These are phyloP conservation scores for Polypedilum pembai DNA, from an alignment of 1,140 invertebrate species.

Conservation along the genomic window DNA sequence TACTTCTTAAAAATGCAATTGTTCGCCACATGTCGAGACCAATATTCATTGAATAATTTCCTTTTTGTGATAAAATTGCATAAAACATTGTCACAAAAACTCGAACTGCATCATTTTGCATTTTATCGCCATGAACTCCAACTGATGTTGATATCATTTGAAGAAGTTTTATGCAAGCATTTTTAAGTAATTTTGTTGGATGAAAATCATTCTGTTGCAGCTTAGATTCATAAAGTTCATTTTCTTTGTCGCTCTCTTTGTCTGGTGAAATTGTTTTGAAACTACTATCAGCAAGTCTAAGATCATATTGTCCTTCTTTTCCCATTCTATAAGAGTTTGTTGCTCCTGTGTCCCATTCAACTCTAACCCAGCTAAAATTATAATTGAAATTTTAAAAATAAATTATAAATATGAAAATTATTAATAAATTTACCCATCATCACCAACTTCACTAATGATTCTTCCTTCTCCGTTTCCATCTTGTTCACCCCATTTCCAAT, in stretches of 20 bases:
- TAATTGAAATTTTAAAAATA: too few species aligned
- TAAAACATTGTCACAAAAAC: constrained; percentile 47
- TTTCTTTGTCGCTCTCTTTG: constrained; percentile 59
- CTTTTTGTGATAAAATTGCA: constrained; percentile 44
- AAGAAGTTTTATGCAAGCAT: constrained; percentile 58
- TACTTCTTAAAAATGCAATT: constrained; percentile 65
- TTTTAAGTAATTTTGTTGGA: constrained; percentile 57
- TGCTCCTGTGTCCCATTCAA: constrained; percentile 92
- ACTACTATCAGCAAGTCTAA: constrained; percentile 64
- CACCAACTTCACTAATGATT: constrained; percentile 86
- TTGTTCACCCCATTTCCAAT: constrained; percentile 97
- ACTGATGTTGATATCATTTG: constrained; percentile 54
- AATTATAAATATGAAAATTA: too few species aligned
- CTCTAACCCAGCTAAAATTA: constrained; percentile 70
- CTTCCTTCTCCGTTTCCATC: constrained; percentile 88
- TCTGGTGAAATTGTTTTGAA: constrained; percentile 58
- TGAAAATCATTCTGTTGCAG: constrained; percentile 48
- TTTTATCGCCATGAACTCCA: constrained; percentile 47
- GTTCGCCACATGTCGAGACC: constrained; percentile 63
- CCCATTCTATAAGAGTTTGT: constrained; percentile 97
- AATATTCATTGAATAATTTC: constrained; percentile 43
- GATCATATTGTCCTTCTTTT: constrained; percentile 92
- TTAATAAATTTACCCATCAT: constrained; percentile 58
- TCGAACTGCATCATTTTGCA: constrained; percentile 47
- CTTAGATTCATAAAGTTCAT: constrained; percentile 42